Evolutionary conservation across 2,888 invertebrate genomes (phyloP).

Genomic region (Nephrotoma guestfalica): DNA sequence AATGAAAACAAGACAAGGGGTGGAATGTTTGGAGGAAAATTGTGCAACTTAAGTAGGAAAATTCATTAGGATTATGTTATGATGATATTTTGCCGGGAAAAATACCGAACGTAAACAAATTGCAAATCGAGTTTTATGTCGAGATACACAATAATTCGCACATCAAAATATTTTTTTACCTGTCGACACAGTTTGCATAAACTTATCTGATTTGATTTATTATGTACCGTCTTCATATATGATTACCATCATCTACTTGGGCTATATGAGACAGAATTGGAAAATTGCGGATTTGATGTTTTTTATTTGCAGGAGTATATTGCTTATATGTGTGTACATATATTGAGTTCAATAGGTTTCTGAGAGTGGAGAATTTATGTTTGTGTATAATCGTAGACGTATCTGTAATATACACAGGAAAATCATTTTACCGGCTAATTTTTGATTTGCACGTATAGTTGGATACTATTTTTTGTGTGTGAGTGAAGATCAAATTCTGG

Average conservation of each 20-base stretch:
- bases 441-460: too few species aligned
- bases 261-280: not conserved
- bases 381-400: too few species aligned
- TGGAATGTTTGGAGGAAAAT: not conserved
- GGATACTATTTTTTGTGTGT: too few species aligned
- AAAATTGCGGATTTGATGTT: not conserved
- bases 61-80: not conserved
- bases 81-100: not conserved
- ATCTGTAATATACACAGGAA: too few species aligned
- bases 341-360: too few species aligned
- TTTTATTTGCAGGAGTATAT: not conserved
- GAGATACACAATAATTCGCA: not conserved
- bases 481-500: too few species aligned
- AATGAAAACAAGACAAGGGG: not conserved
- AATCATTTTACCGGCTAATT: too few species aligned
- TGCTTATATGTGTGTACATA: too few species aligned
- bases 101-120: not conserved
- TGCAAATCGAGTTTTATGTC: not conserved
- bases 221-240: not conserved
- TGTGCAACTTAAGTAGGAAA: not conserved
- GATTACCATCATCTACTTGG: not conserved
- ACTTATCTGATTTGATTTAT: not conserved
- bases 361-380: too few species aligned
- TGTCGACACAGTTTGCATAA: not conserved
- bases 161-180: not conserved